Percentiles rank a stretch among this genome's conserved stretches.
Conservation (phyloP, 1,140 invertebrate genomes). For the Spodoptera frugiperda region DNA sequence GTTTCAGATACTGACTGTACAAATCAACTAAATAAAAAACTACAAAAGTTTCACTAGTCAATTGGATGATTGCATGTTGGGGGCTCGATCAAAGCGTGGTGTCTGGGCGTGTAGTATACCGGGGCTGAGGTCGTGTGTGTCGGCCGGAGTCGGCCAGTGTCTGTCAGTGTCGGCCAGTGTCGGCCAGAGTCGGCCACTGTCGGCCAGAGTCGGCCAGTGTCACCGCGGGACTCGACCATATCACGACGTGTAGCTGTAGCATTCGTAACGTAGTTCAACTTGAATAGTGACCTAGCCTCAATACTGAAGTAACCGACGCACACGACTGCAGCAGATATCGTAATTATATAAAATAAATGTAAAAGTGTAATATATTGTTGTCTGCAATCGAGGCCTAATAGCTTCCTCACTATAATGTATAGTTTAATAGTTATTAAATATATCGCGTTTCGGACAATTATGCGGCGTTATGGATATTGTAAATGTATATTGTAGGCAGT, state of each 20-base stretch:
- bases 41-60: conserved; percentile 50
- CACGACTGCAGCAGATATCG: conserved; percentile 22
- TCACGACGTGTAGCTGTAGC: no score
- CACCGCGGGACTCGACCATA: no score
- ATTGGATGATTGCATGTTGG: conserved; percentile 37
- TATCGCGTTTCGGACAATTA: conserved; percentile 5
- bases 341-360: conserved; percentile 46
- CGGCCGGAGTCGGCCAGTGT: neutral
- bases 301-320: conserved; percentile 23
- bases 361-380: conserved; percentile 62
- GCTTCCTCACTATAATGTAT: conserved; percentile 53
- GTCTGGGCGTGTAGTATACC: conserved; percentile 42
- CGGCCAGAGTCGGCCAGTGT: no score
- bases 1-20: neutral
- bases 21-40: neutral
- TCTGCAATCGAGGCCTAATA: conserved; percentile 61
- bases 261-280: no score
- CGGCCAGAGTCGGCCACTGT: no score
- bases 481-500: conserved; percentile 1
- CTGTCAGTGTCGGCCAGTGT: no score
- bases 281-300: no score
- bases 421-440: conserved; percentile 46
- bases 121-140: neutral
- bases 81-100: conserved; percentile 39
- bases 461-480: neutral